A percentile compares a stretch with the other conserved stretches of the same genome.
Evolutionary conservation across 2,113 vertebrate species (phyloP).

Genomic region (Egretta garzetta): DNA sequence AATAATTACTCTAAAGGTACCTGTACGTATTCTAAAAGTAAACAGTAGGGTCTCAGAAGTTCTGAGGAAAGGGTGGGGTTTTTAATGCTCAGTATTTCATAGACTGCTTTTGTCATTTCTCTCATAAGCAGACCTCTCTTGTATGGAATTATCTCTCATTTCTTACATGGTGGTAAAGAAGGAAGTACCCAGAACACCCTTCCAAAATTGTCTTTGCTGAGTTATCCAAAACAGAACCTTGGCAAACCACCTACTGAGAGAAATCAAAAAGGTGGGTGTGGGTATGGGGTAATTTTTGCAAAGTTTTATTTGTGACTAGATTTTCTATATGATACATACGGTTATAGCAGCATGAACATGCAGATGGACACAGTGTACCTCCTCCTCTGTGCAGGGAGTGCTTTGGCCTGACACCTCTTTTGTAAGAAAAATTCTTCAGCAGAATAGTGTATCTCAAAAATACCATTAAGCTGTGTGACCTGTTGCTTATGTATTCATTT

Average conservation of each 20-base stretch:
- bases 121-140: conserved; percentile 86
- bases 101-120: conserved; percentile 5
- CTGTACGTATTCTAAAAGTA: background rate
- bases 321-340: background rate
- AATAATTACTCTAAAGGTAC: background rate
- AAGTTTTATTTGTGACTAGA: background rate
- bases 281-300: background rate
- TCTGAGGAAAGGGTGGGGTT: background rate
- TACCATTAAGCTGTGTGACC: background rate
- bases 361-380: background rate
- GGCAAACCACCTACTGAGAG: conserved; percentile 35
- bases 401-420: background rate
- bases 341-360: background rate
- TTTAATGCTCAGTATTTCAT: background rate
- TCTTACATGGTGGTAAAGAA: conserved; percentile 76
- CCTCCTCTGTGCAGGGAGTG: background rate
- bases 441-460: background rate
- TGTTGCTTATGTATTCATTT: background rate
- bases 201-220: conserved; percentile 65
- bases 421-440: background rate
- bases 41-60: background rate
- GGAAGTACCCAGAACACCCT: conserved; percentile 67
- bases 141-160: conserved; percentile 89
- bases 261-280: conserved; percentile 60
- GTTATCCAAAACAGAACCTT: conserved; percentile 32